These are phyloP conservation scores for Narcine bancroftii DNA, from an alignment of 2,113 vertebrate genomes.

Conservation along the genomic window DNA sequence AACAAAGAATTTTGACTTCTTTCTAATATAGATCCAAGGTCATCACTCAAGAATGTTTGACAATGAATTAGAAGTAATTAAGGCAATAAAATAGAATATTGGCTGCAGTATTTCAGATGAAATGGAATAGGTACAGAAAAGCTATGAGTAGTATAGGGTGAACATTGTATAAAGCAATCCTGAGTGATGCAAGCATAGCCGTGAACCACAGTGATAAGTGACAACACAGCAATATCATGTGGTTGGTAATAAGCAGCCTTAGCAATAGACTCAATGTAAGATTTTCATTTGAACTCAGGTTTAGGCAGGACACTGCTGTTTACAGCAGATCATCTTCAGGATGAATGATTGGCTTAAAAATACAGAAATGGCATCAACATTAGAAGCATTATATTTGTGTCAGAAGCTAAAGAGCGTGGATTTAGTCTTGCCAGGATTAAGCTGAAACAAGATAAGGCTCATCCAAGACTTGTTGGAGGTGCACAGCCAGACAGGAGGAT, in stretches of 20 bases:
- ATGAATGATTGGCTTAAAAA: background rate
- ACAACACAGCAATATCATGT: background rate
- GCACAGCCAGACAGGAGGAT: background rate
- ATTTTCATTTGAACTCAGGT: background rate
- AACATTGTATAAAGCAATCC: background rate
- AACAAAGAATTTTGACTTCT: no score
- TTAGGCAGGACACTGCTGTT: background rate
- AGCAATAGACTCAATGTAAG: background rate
- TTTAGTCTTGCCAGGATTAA: background rate
- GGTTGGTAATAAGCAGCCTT: background rate
- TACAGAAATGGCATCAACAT: background rate
- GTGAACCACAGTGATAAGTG: background rate
- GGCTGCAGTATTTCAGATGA: background rate
- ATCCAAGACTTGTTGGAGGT: background rate
- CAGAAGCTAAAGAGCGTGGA: background rate
- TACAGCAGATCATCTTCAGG: background rate
- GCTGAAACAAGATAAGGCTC: background rate
- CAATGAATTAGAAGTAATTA: no score
- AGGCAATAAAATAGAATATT: background rate
- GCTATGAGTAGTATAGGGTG: background rate
- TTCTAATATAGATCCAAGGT: no score
- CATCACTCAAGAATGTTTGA: no score
- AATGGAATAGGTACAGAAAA: background rate
- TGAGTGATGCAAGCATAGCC: background rate
- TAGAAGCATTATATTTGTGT: background rate